Evolutionary conservation across 1,140 invertebrate genomes (phyloP).

Genomic region (Diabrotica virgifera): DNA sequence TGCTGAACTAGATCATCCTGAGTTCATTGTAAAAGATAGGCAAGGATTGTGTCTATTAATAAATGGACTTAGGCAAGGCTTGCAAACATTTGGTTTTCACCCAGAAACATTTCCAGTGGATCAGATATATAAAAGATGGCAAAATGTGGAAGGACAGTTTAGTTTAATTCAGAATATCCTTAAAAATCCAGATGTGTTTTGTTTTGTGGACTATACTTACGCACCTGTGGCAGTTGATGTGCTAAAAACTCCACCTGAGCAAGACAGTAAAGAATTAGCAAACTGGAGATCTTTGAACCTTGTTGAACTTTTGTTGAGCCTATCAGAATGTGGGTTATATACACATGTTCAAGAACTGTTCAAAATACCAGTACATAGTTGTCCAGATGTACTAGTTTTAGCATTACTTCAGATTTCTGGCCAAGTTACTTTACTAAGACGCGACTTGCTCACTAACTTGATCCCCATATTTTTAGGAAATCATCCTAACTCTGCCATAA

Average conservation of each 20-base stretch:
- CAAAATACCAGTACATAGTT: conserved; percentile 88
- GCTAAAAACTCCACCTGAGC: conserved; percentile 88
- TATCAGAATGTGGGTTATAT: conserved; percentile 84
- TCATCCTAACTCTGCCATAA: conserved; percentile 90
- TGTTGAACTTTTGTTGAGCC: conserved; percentile 80
- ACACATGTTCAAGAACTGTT: conserved; percentile 84
- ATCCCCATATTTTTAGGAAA: conserved; percentile 91
- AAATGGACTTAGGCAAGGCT: conserved; percentile 72
- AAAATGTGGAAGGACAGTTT: conserved; percentile 89
- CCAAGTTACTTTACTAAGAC: conserved; percentile 70
- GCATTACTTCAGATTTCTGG: conserved; percentile 81
- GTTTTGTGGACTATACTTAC: conserved; percentile 87
- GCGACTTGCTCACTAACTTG: conserved; percentile 80
- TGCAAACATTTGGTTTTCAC: conserved; percentile 70
- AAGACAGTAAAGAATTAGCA: conserved; percentile 86
- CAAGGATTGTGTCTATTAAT: conserved; percentile 78
- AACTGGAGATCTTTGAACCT: conserved; percentile 91
- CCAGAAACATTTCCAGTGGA: conserved; percentile 83
- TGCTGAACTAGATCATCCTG: conserved; percentile 82
- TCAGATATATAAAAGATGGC: conserved; percentile 78
- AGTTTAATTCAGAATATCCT: conserved; percentile 83
- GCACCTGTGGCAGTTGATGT: conserved; percentile 82
- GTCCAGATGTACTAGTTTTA: conserved; percentile 88
- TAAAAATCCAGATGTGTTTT: conserved; percentile 90
- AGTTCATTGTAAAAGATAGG: conserved; percentile 85